phyloP scores from a whole-genome alignment of 2,888 invertebrate species.

The Chymomyza caudatula region DNA sequence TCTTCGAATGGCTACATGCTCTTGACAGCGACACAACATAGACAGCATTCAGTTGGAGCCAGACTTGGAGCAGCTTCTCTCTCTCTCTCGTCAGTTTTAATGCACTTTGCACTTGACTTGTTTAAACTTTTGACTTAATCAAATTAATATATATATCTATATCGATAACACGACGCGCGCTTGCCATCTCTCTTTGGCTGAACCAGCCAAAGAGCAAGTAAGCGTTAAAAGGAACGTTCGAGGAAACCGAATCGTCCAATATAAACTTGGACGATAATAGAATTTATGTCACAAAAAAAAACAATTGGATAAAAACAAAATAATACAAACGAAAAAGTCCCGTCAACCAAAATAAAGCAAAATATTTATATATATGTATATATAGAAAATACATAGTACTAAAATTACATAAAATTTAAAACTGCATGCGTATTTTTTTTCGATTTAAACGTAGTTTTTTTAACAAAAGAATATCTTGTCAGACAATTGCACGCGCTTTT shows the following conservation, averaged over 20 bases:
- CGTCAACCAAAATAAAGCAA: slow-evolving; percentile 78
- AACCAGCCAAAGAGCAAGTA: not conserved
- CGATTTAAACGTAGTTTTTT: slow-evolving; percentile 10
- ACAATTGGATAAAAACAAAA: slow-evolving; percentile 56
- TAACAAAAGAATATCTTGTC: no score
- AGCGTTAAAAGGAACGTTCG: not conserved
- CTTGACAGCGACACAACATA: slow-evolving; percentile 7
- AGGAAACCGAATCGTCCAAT: not conserved
- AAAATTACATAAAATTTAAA: slow-evolving; percentile 64
- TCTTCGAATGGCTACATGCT: slow-evolving; percentile 48
- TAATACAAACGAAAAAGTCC: slow-evolving; percentile 74
- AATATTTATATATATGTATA: slow-evolving; percentile 58
- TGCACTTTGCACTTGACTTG: slow-evolving; percentile 29
- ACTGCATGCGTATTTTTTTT: slow-evolving; percentile 73
- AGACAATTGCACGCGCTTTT: not conserved
- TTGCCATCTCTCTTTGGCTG: not conserved
- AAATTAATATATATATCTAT: not conserved
- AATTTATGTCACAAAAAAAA: slow-evolving; percentile 42
- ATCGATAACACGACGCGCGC: not conserved
- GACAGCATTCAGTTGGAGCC: not conserved
- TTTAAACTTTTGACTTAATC: not conserved
- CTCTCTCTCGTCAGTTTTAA: not conserved
- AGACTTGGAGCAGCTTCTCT: no score
- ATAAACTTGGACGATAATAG: not conserved
- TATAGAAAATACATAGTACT: slow-evolving; percentile 58